These are phyloP conservation scores for Pseudanteris insignis DNA, from an alignment of 2,888 invertebrate genomes.

Conservation along the genomic window DNA sequence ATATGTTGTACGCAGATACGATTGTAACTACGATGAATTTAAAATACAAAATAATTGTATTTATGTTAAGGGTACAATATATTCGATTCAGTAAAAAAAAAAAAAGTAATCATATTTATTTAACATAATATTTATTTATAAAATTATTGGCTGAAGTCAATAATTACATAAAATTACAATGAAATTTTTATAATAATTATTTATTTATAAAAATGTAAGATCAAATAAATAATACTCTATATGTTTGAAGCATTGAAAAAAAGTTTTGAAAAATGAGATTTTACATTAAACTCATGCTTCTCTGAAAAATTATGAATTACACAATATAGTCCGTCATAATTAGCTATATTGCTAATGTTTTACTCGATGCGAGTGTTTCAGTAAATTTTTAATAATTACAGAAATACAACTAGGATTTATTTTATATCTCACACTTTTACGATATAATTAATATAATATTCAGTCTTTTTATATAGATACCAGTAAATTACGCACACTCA, in stretches of 20 bases:
- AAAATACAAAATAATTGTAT: too few species aligned
- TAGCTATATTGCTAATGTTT: conserved; percentile 30
- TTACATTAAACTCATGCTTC: too few species aligned
- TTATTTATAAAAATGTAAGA: conserved; percentile 11
- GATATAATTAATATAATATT: conserved; percentile 41
- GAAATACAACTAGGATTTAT: conserved; percentile 40
- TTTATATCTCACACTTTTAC: conserved; percentile 43
- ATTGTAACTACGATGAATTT: too few species aligned
- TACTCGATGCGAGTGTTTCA: conserved; percentile 41
- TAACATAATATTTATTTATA: conserved; percentile 16
- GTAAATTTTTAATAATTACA: conserved; percentile 35
- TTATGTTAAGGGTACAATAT: too few species aligned
- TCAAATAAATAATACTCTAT: too few species aligned
- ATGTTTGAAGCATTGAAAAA: too few species aligned
- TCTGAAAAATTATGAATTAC: conserved; percentile 17
- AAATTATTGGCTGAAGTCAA: background rate
- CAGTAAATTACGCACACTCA: conserved; percentile 34
- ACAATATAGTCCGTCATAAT: conserved; percentile 25
- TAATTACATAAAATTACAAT: conserved; percentile 1
- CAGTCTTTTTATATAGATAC: conserved; percentile 43
- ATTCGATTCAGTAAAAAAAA: too few species aligned
- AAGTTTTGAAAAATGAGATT: too few species aligned
- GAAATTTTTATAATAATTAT: background rate
- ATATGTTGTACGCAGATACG: too few species aligned
- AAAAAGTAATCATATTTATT: too few species aligned